Evolutionary conservation across 2,113 vertebrate species (phyloP).

Genomic region (Callaeas wilsoni): DNA sequence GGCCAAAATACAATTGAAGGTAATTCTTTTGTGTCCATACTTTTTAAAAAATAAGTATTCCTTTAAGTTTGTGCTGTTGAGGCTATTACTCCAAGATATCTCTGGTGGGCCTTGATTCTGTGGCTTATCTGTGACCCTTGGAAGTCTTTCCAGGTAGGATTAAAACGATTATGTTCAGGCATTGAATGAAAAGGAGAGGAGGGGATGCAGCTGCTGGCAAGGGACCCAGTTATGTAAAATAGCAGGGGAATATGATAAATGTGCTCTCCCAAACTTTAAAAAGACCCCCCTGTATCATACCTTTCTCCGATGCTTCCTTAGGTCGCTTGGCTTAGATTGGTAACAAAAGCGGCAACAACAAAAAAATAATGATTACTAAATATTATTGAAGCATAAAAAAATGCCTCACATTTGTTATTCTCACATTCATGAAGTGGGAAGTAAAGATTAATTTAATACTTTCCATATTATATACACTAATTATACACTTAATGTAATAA

Average conservation of each 20-base stretch:
- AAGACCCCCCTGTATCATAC: constrained; percentile 66
- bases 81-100: not conserved
- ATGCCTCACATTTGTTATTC: not conserved
- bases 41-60: not conserved
- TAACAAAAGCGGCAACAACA: constrained; percentile 38
- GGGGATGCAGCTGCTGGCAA: not conserved
- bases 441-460: not conserved
- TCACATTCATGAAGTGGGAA: not conserved
- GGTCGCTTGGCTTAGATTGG: constrained; percentile 87
- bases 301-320: constrained; percentile 98
- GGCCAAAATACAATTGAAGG: not conserved
- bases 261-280: not conserved
- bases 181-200: not conserved
- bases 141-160: not conserved
- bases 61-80: not conserved
- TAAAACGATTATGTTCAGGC: not conserved
- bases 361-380: constrained; percentile 40
- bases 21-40: not conserved
- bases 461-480: not conserved
- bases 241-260: not conserved
- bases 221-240: not conserved
- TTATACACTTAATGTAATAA: not conserved
- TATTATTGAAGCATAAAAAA: not conserved
- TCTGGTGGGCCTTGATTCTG: not conserved
- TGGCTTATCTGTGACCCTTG: not conserved